Base-by-base conservation (phyloP, 2,797 vertebrate genomes). In the Acanthurus tractus region DNA sequence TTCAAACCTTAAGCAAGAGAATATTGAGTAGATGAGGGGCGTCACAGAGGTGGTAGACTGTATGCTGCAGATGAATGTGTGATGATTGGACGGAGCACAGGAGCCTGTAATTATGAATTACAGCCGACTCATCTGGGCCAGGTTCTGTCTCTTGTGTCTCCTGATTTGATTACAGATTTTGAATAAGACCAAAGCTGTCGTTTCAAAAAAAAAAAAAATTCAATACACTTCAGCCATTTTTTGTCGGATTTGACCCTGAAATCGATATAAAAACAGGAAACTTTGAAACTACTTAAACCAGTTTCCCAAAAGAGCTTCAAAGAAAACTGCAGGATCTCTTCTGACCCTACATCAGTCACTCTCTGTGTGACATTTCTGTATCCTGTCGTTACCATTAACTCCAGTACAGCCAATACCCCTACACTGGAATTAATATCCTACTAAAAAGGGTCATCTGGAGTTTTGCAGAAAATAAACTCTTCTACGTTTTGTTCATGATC, bases 101-200 rank as follows among this genome's bases (percentile, higher is more conserved):
- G 7, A 82, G 78, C 54, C 69, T 84, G 81, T 80, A 76, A 85
- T 87, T 82, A 84, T 75, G 34, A 82, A 79, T 81, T 77, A 78
- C 44, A 65, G 57, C 38, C 63, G 1, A 64, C 70, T 59, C 79
- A 64, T 87, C 54, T 73, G 79, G 74, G 22, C 29, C 8, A 42
- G n/a, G 53, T 52, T 72, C 29, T 59, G 63, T 38, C 52, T 36
- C 36, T 17, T 50, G 17, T 38, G 63, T 4, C 25, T 4, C 25
- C 38, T 50, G 57, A 82, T 70, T 78, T 76, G 66, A 83, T 73
- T 70, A 54, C 57, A 34, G 25, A 62, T 36, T 82, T 49, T 22
- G 40, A 71, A 63, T 22, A 1, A 57, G 44, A 70, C 13, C 5
- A 52, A 12, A 15, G 18, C 45, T 74, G 29, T 58, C 61, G 5